Base-by-base conservation (phyloP, 2,888 invertebrate species). In the Stenchaetothrips biformis region DNA sequence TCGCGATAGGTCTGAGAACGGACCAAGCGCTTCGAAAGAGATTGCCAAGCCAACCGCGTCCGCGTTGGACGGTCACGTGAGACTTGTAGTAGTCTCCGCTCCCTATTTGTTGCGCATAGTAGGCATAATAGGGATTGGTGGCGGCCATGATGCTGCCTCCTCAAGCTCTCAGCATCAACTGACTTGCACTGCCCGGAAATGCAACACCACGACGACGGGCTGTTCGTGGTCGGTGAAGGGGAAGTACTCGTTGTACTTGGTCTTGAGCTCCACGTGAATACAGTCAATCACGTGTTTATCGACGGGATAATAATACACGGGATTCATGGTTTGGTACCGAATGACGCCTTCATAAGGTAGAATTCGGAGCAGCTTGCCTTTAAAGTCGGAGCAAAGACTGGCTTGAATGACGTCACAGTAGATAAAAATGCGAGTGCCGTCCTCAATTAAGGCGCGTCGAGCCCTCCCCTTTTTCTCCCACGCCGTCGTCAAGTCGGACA, bases 301-400 rank as follows among this genome's bases (percentile, higher is more conserved):
- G 9, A 53, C 53, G 53, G 53, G 13, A 16, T 53, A 16, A 53
- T 53, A 53, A 16, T 53, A 53, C 53, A 53, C 53, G 1, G 53
- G 53, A 9, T 16, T 13, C 53, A 53, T 13, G 16, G 16, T 16
- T 16, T 53, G 53, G 2, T 16, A 1, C 3, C 2, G 6, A 3
- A 7, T 3, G 1, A 2, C 16, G 2, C 6, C 6, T 7, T 3
- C 2, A 53, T 6, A 1, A 9, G 16, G 1, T n/a, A n/a, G n/a
- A n/a, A n/a, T n/a, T n/a, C n/a, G n/a, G n/a, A n/a, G n/a, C n/a
- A n/a, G n/a, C n/a, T 16, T 11, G 53, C 53, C 53, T 11, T 7
- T 2, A 16, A 53, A 53, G 6, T 53, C 53, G 53, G 53, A 53
- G 6, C 53, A 53, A 9, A 53, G 53, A 2, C 13, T 13, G 13